Conservation (phyloP, 1,140 invertebrate species). For the Trichonephila clavipes region DNA sequence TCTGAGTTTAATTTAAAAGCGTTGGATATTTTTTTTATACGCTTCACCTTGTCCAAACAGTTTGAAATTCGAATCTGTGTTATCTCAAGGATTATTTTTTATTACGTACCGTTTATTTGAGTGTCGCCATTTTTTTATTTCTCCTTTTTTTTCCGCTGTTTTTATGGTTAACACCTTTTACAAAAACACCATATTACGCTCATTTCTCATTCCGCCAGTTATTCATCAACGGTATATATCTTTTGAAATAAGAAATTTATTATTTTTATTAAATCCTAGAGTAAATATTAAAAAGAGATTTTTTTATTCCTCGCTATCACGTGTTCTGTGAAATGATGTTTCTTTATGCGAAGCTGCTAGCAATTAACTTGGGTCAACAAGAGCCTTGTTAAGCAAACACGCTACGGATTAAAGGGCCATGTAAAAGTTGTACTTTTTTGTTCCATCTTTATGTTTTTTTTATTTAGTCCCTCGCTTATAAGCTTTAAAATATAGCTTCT, state of each 20-base stretch:
- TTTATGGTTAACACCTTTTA: neutral
- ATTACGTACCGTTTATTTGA: neutral
- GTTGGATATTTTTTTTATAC: neutral
- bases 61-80: conserved; percentile 29
- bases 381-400: neutral
- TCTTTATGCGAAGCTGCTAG: neutral
- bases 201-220: neutral
- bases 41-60: conserved; percentile 23
- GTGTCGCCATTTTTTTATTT: neutral
- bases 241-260: neutral
- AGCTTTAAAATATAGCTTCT: neutral
- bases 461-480: neutral
- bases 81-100: conserved; percentile 5
- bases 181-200: neutral
- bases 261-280: neutral
- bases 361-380: conserved; percentile 5
- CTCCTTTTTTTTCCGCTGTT: neutral
- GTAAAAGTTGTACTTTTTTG: conserved; percentile 7
- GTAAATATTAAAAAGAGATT: neutral
- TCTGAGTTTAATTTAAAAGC: conserved; percentile 44
- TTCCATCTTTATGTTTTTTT: neutral
- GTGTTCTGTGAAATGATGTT: neutral
- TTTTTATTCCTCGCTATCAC: neutral
- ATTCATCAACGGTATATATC: neutral
- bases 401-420: neutral